These are phyloP conservation scores for Oxystoma pomonae DNA, from an alignment of 2,888 invertebrate genomes.

Conservation along the genomic window DNA sequence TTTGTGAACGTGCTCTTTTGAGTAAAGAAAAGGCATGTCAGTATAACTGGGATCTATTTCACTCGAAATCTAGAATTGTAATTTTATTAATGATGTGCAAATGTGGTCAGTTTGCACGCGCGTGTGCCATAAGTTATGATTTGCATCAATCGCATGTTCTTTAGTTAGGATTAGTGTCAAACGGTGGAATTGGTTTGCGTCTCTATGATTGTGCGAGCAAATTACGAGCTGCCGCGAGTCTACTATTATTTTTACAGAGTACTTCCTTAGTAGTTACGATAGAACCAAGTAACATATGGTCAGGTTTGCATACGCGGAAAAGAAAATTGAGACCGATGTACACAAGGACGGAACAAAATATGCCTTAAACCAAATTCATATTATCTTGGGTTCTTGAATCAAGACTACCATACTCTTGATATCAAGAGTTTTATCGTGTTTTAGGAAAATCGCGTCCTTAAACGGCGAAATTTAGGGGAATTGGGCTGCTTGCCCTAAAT, in stretches of 20 bases:
- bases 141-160: conserved; percentile 14
- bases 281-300: too few species aligned
- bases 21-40: conserved; percentile 27
- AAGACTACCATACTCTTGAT: too few species aligned
- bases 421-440: too few species aligned
- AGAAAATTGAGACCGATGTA: too few species aligned
- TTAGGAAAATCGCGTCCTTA: too few species aligned
- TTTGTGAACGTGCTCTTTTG: conserved; percentile 28
- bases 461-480: too few species aligned
- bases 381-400: too few species aligned
- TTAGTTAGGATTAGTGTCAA: not conserved
- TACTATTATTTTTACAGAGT: not conserved
- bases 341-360: too few species aligned
- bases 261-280: not conserved
- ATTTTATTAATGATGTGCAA: conserved; percentile 39
- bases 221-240: not conserved
- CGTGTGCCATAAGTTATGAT: conserved; percentile 22
- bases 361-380: too few species aligned
- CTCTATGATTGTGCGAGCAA: not conserved
- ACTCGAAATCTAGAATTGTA: conserved; percentile 32
- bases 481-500: too few species aligned
- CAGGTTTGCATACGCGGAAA: too few species aligned
- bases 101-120: conserved; percentile 35
- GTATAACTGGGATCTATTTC: conserved; percentile 24
- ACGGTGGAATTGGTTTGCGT: not conserved